These are phyloP conservation scores for Otocyon megalotis DNA, from an alignment of 2,113 vertebrate species.

Conservation along the genomic window DNA sequence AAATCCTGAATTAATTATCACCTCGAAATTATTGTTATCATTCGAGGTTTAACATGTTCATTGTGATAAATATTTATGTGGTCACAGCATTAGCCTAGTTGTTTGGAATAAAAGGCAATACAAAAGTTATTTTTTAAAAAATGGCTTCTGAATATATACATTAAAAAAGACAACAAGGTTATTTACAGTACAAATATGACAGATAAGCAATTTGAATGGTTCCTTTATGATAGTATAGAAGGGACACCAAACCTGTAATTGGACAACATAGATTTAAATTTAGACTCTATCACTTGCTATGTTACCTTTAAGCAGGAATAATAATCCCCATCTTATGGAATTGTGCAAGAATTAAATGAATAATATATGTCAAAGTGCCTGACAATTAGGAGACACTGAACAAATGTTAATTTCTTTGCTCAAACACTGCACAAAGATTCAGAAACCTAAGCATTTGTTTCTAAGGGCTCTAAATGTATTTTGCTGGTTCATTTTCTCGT, in stretches of 20 bases:
- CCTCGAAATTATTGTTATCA: background rate
- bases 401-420: conserved; percentile 9
- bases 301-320: background rate
- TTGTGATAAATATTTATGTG: background rate
- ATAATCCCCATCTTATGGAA: background rate
- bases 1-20: background rate
- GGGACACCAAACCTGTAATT: background rate
- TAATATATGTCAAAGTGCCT: background rate
- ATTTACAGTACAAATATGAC: background rate
- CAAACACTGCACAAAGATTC: background rate
- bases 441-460: conserved; percentile 29
- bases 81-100: background rate
- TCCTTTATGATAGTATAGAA: background rate
- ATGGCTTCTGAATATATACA: background rate
- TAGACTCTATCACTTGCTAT: background rate
- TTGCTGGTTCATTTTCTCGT: background rate
- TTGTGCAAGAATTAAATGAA: background rate
- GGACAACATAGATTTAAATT: background rate
- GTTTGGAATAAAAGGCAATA: background rate
- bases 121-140: background rate
- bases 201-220: background rate
- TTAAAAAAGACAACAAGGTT: background rate
- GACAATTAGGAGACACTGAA: background rate
- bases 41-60: background rate
- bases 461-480: background rate